Evolutionary conservation across 1,140 invertebrate genomes (phyloP).

Genomic region (Megalonaias nervosa): DNA sequence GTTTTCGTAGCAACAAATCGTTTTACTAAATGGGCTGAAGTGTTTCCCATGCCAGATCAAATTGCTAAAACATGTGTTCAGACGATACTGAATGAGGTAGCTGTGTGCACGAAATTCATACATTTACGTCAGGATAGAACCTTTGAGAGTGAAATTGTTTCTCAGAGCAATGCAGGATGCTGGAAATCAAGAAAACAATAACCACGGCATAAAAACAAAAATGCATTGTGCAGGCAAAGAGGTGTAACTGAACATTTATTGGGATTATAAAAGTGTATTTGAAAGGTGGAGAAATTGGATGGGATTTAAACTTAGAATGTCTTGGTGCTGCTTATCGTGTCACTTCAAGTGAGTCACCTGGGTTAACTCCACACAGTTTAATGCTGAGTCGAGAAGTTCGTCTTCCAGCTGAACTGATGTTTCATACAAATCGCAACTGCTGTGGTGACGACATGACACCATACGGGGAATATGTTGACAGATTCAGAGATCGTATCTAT

Average conservation of each 20-base stretch:
- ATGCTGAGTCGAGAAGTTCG: slow-evolving; percentile 44
- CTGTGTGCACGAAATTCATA: slow-evolving; percentile 3
- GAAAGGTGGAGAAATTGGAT: slow-evolving; percentile 23
- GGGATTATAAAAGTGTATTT: slow-evolving; percentile 53
- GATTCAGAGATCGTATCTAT: slow-evolving; percentile 8
- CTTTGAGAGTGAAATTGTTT: slow-evolving; percentile 19
- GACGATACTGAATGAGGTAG: slow-evolving; percentile 8
- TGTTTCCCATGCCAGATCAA: background rate
- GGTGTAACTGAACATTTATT: slow-evolving; percentile 53
- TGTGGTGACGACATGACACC: background rate
- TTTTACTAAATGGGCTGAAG: slow-evolving; percentile 14
- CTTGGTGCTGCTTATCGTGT: slow-evolving; percentile 31
- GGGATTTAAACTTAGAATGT: slow-evolving; percentile 38
- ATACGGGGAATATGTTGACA: slow-evolving; percentile 17
- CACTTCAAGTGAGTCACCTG: slow-evolving; percentile 34
- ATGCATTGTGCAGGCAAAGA: slow-evolving; percentile 43
- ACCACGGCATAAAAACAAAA: slow-evolving; percentile 15
- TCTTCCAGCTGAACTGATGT: slow-evolving; percentile 34
- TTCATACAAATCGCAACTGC: background rate
- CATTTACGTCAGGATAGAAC: background rate
- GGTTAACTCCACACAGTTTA: slow-evolving; percentile 36
- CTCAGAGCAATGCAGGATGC: slow-evolving; percentile 19
- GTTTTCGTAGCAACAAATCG: slow-evolving; percentile 16
- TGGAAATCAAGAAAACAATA: slow-evolving; percentile 1
- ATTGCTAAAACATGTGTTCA: background rate